A percentile compares a stretch with the other conserved stretches of the same genome.
These are phyloP conservation scores for Polypterus bichir DNA, from an alignment of 2,113 vertebrate species.

Conservation along the genomic window DNA sequence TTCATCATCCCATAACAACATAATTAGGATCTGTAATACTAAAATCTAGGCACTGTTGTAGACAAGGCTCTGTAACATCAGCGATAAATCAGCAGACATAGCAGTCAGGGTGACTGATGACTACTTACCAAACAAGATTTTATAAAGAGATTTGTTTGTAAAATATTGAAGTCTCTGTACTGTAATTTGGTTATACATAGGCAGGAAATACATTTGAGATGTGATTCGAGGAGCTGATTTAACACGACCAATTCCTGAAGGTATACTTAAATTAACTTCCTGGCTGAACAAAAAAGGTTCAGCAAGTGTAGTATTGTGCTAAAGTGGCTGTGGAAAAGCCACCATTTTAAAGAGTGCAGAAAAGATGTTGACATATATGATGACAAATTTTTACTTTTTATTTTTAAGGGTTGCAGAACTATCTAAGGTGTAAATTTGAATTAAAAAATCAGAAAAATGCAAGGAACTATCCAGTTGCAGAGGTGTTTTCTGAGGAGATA, in stretches of 20 bases:
- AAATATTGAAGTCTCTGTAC: not conserved
- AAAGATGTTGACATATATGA: too few relatives aligned
- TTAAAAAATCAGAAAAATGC: too few relatives aligned
- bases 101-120: not conserved
- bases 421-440: too few relatives aligned
- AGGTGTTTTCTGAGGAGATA: too few relatives aligned
- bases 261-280: not conserved
- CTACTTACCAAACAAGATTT: not conserved
- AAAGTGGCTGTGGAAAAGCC: too few relatives aligned
- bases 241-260: not conserved
- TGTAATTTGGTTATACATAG: not conserved
- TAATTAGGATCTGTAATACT: not conserved
- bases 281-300: not conserved
- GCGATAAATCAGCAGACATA: not conserved
- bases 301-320: too few relatives aligned
- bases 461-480: too few relatives aligned
- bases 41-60: not conserved
- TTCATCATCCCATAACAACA: not conserved
- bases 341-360: too few relatives aligned
- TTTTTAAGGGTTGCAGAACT: too few relatives aligned
- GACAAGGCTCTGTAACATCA: not conserved
- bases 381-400: too few relatives aligned
- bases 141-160: slow-evolving; percentile 1
- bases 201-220: not conserved
- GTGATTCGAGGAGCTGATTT: not conserved